These are phyloP conservation scores for Erebia epiphron DNA, from an alignment of 2,888 invertebrate species.

Conservation along the genomic window DNA sequence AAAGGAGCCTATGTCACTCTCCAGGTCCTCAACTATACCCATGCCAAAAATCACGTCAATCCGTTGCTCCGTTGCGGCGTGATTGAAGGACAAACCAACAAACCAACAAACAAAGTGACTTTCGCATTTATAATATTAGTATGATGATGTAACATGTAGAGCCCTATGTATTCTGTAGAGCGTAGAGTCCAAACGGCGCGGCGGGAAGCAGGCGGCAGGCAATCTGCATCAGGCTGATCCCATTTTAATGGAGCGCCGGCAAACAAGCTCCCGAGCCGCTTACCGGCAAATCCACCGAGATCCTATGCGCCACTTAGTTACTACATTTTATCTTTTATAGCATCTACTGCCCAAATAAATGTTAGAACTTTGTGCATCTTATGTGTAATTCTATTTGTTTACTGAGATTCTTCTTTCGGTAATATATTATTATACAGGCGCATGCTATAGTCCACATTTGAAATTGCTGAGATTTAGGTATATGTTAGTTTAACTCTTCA, in stretches of 20 bases:
- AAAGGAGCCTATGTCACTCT: too few relatives aligned
- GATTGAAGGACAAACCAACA: too few relatives aligned
- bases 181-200: conserved; percentile 11
- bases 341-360: conserved; percentile 40
- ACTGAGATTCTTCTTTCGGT: background rate
- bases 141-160: background rate
- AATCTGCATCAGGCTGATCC: conserved; percentile 82
- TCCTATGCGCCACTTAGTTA: conserved; percentile 76
- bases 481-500: too few relatives aligned
- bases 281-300: conserved; percentile 77
- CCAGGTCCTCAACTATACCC: too few relatives aligned
- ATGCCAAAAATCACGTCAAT: too few relatives aligned
- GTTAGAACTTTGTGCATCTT: conserved; percentile 32
- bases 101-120: too few relatives aligned
- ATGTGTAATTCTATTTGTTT: conserved; percentile 19
- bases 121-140: too few relatives aligned
- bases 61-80: too few relatives aligned
- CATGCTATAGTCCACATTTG: background rate
- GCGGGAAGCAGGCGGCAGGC: conserved; percentile 51
- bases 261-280: conserved; percentile 80
- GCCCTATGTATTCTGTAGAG: conserved; percentile 4
- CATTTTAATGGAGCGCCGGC: conserved; percentile 82
- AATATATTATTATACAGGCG: background rate
- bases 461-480: too few relatives aligned
- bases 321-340: conserved; percentile 63